Conservation (phyloP, 2,888 invertebrate species). For the Meta bourneti region DNA sequence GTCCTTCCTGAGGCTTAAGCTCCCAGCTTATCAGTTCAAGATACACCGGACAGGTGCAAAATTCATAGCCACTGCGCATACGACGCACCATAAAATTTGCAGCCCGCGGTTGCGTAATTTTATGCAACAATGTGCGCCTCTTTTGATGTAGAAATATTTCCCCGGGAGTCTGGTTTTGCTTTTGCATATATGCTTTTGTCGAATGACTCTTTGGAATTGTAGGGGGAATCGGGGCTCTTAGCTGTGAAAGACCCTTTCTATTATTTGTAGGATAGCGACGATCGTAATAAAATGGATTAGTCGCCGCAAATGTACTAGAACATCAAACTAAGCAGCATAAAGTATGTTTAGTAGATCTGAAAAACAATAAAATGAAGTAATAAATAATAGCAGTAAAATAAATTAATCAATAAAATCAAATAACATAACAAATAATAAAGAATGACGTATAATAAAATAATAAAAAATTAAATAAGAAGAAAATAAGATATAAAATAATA, state of each 20-base stretch:
- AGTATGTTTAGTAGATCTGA: no score
- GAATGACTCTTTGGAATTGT: neutral
- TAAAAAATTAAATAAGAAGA: no score
- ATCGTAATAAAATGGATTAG: no score
- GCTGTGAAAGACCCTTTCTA: neutral
- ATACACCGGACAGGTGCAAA: conserved; percentile 64
- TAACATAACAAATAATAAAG: no score
- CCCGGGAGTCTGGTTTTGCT: neutral
- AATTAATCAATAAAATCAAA: no score
- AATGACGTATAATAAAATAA: no score
- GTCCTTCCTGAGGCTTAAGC: conserved; percentile 47
- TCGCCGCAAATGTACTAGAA: no score
- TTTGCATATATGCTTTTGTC: neutral
- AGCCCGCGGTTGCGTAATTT: conserved; percentile 33
- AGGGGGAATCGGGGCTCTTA: neutral
- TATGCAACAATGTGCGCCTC: conserved; percentile 43
- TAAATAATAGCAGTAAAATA: no score
- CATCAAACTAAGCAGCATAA: no score
- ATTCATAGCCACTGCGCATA: conserved; percentile 43
- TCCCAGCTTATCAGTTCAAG: conserved; percentile 49
- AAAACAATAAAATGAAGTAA: no score
- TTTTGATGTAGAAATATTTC: conserved; percentile 1
- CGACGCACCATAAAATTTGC: conserved; percentile 45
- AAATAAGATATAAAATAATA: no score
- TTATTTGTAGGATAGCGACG: no score